Base-by-base conservation (phyloP, 2,113 vertebrate genomes). In the Marmota flaviventris region DNA sequence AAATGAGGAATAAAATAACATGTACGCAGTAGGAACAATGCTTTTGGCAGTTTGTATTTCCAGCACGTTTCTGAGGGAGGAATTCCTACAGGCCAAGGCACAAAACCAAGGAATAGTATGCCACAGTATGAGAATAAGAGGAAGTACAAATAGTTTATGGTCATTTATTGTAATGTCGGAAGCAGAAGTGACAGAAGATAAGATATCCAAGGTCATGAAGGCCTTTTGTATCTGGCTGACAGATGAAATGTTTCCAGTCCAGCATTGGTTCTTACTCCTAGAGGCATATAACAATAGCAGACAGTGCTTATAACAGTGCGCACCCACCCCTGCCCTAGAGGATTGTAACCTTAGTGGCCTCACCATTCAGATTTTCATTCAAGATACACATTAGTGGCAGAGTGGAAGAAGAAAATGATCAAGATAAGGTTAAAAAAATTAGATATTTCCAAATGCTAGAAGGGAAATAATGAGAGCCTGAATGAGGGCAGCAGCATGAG, bases 391-490 rank as follows among this genome's bases (percentile, higher is more conserved):
- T 29, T 89, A 42, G 48, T 70, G 69, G 70, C 8, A 76, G 37
- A 91, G 17, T 10, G 3, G 75, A 79, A 51, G 72, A 75, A 79
- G 42, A 89, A 89, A 82, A 91, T 76, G 16, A 95, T 51, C 24
- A 76, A 92, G 67, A 56, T 84, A 73, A 96, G 69, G 51, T 51
- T n/a, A 27, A 20, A 58, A 93, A 93, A 95, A 91, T n/a, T 56
- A 48, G 13, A 2, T 65, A 67, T n/a, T 96, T 91, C 79, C 42
- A 48, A 73, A 89, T 73, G 61, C 69, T 16, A 92, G 53, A 91
- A 72, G 10, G 58, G 56, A 85, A 86, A 84, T 42, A 53, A 77
- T n/a, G 32, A 91, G 8, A 84, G 32, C 51, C 65, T 72, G 8
- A 91, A 69, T 39, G 29, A 34, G n/a, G 45, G 63, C 24, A 65